Evolutionary conservation across 2,113 vertebrate species (phyloP).

Genomic region (Tautogolabrus adspersus): DNA sequence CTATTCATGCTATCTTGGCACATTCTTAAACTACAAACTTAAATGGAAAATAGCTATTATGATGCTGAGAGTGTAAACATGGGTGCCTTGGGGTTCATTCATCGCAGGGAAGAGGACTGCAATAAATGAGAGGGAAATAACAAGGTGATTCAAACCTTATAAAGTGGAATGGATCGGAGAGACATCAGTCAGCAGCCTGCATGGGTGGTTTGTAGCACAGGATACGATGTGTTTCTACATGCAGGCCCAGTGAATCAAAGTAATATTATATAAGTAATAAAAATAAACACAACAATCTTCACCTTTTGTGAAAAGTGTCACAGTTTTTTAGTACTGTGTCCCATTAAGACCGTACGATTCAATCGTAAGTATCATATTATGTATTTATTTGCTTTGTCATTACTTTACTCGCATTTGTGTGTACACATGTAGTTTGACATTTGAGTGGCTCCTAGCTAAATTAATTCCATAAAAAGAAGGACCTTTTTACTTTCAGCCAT

Average conservation of each 20-base stretch:
- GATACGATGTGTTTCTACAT: slow-evolving; percentile 21
- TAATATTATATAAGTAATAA: background rate
- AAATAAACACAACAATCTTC: background rate
- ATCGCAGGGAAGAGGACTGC: background rate
- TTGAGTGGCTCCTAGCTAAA: slow-evolving; percentile 33
- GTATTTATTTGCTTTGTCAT: no score
- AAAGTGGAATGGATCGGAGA: slow-evolving; percentile 14
- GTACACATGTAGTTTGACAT: slow-evolving; percentile 1
- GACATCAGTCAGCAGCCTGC: background rate
- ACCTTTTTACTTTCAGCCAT: no score
- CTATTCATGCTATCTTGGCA: slow-evolving; percentile 1
- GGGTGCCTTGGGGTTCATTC: slow-evolving; percentile 15
- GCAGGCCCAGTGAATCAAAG: background rate
- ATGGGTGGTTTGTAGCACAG: slow-evolving; percentile 7
- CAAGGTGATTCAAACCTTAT: slow-evolving; percentile 26
- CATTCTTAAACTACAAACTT: slow-evolving; percentile 10
- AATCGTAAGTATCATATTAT: background rate
- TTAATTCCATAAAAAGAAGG: slow-evolving; percentile 34
- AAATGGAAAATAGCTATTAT: background rate
- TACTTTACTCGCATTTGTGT: background rate
- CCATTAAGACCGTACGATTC: background rate
- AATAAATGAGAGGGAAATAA: slow-evolving; percentile 40
- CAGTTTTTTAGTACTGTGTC: background rate
- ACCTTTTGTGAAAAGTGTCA: background rate
- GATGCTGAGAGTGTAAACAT: slow-evolving; percentile 7